These are phyloP conservation scores for Pammene fasciana DNA, from an alignment of 2,888 invertebrate genomes.

Conservation along the genomic window DNA sequence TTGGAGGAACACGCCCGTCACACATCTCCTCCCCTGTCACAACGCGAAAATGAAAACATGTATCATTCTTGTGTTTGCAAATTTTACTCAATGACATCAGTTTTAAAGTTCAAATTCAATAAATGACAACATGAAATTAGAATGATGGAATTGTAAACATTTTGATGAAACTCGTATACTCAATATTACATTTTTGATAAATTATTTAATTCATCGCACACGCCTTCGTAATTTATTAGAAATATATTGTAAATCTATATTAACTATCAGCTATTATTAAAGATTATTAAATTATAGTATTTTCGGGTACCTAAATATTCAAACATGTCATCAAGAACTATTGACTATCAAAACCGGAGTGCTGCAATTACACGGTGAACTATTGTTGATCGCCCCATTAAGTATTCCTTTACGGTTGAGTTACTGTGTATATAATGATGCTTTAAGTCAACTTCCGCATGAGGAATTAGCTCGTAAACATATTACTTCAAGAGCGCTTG, in stretches of 20 bases:
- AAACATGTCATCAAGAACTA: not conserved
- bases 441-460: not conserved
- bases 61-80: constrained; percentile 59
- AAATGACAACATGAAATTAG: constrained; percentile 3
- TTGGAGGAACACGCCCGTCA: constrained; percentile 74
- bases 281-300: not conserved
- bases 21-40: constrained; percentile 76
- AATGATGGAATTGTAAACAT: constrained; percentile 6
- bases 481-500: not conserved
- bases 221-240: not conserved
- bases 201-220: not conserved
- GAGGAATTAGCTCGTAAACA: not conserved
- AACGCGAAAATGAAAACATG: constrained; percentile 79
- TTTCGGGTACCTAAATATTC: not conserved
- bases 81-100: constrained; percentile 19
- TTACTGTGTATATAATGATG: not conserved
- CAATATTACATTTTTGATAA: not conserved
- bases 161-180: constrained; percentile 14
- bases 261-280: no score
- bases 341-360: constrained; percentile 2
- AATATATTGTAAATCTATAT: not conserved
- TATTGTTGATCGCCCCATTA: constrained; percentile 9
- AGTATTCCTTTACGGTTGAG: constrained; percentile 9
- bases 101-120: constrained; percentile 20
- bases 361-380: constrained; percentile 11